Base-by-base conservation (phyloP, 2,797 vertebrate genomes). In the Poeciliopsis paucimaculata region DNA sequence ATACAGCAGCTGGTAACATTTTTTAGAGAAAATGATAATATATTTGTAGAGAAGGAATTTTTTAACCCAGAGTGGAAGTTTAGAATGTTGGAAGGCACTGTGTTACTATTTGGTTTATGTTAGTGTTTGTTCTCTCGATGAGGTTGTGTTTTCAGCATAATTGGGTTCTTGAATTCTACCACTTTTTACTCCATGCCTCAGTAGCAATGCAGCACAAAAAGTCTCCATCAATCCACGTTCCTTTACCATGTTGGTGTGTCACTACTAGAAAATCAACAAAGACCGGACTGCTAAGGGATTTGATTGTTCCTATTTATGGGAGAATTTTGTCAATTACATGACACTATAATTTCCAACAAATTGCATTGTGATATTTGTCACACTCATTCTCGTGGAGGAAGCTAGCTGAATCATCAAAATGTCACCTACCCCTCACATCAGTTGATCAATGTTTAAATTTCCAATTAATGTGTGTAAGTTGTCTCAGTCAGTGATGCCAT, bases 101-200 rank as follows among this genome's bases (percentile, higher is more conserved):
- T 78, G 78, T 34, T 82, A 39, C 82, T 51, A 36, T 84, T 80
- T 81, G 83, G 89, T 89, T 84, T 81, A 76, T 83, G 77, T 31
- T 20, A 72, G 78, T 85, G 81, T 85, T 80, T 84, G 84, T 89
- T 91, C 80, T 88, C 83, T 78, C 79, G 89, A 88, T 91, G 89
- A 90, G 77, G 89, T 77, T 87, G 83, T 77, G 76, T 79, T 88
- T 81, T 82, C 73, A 85, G 85, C 79, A 57, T 90, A 86, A 85
- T 88, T 82, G 90, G 92, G 83, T 93, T 95, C 94, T 88, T 85
- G 92, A 88, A 82, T 77, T 87, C 82, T 82, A 68, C 91, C 93
- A 94, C 90, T 92, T 89, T 86, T 90, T 79, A 82, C 81, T 89
- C 87, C 82, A 90, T 94, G 91, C 93, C 92, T 89, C 91, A 89